Evolutionary conservation across 2,888 invertebrate genomes (phyloP).

Genomic region (Oxytorus armatus): DNA sequence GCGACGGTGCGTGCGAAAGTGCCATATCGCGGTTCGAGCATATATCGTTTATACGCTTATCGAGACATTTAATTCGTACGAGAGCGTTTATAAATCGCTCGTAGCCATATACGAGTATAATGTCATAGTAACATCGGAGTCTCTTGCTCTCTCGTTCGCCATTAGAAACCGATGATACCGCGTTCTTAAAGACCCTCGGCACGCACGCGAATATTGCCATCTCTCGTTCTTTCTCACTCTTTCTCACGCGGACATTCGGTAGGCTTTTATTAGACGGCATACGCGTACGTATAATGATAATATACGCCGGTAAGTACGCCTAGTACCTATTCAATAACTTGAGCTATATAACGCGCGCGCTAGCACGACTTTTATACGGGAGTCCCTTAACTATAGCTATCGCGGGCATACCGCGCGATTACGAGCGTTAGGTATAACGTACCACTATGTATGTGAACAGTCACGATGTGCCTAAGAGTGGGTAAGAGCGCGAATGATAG

Average conservation of each 20-base stretch:
- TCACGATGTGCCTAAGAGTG: neutral
- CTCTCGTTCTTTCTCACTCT: neutral
- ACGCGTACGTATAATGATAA: conserved; percentile 28
- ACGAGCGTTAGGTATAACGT: neutral
- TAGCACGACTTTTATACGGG: neutral
- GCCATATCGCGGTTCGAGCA: conserved; percentile 1
- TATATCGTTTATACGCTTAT: conserved; percentile 5
- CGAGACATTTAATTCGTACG: conserved; percentile 5
- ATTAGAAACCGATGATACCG: conserved; percentile 43
- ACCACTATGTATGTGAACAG: neutral
- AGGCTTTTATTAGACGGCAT: conserved; percentile 38
- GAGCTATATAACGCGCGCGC: neutral
- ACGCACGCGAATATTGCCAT: neutral
- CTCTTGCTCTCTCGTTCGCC: conserved; percentile 28
- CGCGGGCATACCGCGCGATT: neutral
- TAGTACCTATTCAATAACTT: neutral
- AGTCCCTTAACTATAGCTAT: neutral
- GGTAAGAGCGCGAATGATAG: neutral
- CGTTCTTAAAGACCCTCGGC: conserved; percentile 3
- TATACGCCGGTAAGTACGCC: neutral
- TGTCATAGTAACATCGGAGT: conserved; percentile 36
- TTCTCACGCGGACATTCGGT: neutral
- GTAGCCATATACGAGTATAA: conserved; percentile 28
- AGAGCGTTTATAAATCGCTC: conserved; percentile 27
- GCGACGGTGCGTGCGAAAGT: neutral